Evolutionary conservation across 2,888 invertebrate species (phyloP).

Genomic region (Meiosimyza platycephala): DNA sequence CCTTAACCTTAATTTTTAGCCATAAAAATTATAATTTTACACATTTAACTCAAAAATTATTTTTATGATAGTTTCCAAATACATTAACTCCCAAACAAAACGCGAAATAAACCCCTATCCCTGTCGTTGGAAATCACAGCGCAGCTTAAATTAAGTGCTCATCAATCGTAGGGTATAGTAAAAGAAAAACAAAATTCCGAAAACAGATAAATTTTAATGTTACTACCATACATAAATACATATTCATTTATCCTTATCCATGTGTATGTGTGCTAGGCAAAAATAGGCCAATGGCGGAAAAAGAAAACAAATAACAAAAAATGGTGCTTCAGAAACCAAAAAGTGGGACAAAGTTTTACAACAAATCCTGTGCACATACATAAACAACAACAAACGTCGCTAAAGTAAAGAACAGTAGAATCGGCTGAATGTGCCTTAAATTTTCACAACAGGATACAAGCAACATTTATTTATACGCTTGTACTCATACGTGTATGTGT

Average conservation of each 20-base stretch:
- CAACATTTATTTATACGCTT: neutral
- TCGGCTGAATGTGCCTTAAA: neutral
- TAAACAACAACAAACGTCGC: neutral
- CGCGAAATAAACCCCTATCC: no score
- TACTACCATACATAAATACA: neutral
- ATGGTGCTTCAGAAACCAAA: neutral
- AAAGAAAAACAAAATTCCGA: no score
- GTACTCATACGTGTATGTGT: no score
- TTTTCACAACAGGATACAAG: conserved; percentile 7
- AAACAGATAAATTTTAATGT: neutral
- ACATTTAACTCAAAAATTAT: no score
- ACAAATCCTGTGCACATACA: neutral
- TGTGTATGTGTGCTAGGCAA: neutral
- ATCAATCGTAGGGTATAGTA: no score
- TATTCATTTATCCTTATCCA: neutral
- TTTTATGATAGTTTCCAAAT: no score
- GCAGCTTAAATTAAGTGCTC: no score
- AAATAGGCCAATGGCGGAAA: conserved; percentile 12
- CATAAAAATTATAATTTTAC: no score
- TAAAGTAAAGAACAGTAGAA: no score
- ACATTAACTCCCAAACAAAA: no score
- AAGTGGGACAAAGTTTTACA: neutral
- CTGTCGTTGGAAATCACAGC: no score
- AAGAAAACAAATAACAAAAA: neutral
- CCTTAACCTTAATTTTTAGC: no score